Conservation (phyloP, 2,888 invertebrate species). For the Colletes collaris region DNA sequence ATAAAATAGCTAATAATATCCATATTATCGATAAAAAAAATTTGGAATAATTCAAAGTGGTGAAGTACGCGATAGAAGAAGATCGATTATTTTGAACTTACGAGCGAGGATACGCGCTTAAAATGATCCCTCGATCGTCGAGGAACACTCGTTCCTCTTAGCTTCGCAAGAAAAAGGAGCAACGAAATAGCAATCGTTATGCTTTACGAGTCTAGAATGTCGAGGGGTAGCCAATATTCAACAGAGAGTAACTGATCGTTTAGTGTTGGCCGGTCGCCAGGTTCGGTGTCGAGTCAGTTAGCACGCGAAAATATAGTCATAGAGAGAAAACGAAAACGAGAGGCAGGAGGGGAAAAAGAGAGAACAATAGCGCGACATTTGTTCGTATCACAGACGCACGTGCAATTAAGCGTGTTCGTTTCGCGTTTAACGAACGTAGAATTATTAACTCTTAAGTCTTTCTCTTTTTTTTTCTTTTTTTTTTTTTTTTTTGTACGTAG, state of each 20-base stretch:
- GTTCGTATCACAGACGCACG: slow-evolving; percentile 41
- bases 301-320: slow-evolving; percentile 48
- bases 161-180: not conserved
- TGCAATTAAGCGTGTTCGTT: slow-evolving; percentile 42
- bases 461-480: slow-evolving; percentile 5
- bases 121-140: not conserved
- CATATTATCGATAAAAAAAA: too few relatives aligned
- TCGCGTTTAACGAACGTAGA: slow-evolving; percentile 42
- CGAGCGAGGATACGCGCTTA: not conserved
- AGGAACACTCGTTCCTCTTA: slow-evolving; percentile 4
- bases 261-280: slow-evolving; percentile 51
- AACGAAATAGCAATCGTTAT: slow-evolving; percentile 24
- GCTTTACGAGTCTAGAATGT: slow-evolving; percentile 30
- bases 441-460: slow-evolving; percentile 37
- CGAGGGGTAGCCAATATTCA: slow-evolving; percentile 33
- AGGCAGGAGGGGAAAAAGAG: slow-evolving; percentile 9
- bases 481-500: slow-evolving; percentile 52
- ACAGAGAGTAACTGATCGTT: slow-evolving; percentile 52
- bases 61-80: too few relatives aligned
- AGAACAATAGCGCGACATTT: slow-evolving; percentile 33
- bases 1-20: too few relatives aligned
- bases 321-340: slow-evolving; percentile 28
- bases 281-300: slow-evolving; percentile 41
- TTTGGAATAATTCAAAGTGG: too few relatives aligned
- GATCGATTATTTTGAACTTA: too few relatives aligned